Base-by-base conservation (phyloP, 2,113 vertebrate species). In the Sebastes schlegelii region DNA sequence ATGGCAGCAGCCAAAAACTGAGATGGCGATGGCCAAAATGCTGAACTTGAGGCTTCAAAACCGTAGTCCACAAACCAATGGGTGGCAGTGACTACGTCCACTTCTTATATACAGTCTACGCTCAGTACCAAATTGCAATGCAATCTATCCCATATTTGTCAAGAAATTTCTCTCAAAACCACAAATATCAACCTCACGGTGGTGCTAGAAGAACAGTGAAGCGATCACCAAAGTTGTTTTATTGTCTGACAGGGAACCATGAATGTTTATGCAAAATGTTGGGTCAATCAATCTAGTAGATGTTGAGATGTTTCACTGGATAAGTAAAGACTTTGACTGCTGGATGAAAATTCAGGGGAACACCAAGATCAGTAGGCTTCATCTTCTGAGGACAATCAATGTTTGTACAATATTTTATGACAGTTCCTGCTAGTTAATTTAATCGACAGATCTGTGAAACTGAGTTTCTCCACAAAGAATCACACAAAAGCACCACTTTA, bases 261-360 rank as follows among this genome's bases (percentile, higher is more conserved):
- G n/a, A 57, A 5, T 23, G 19, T 34, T 26, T 19, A 14, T 13
- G 16, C 43, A 26, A 48, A 61, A 26, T 60, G 70, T 43, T 55
- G 49, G 8, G 8, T 16, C 14, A 7, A 61, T 26, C 34, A 54
- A 6, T 54, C 26, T 12, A 40, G 21, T 45, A 43, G 12, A 57
- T 45, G 54, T 45, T 45, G 40, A 60, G 11, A 43, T 14, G 46
- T 16, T 60, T 72, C 13, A 58, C 13, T 57, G 52, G 1, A 57
- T 55, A 70, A 70, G 9, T 71, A 16, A 45, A 46, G 54, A 46
- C 34, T 75, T 75, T 23, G 19, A 76, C 34, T 40, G 45, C 42
- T 58, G 17, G 4, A 8, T 21, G 7, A 9, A 40, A 62, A 8
- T 16, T 51, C 10, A 40, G 23, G 4, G 11, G 13, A 17, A 21